phyloP scores from a whole-genome alignment of 2,888 invertebrate genomes.

The Agrotis exclamationis region DNA sequence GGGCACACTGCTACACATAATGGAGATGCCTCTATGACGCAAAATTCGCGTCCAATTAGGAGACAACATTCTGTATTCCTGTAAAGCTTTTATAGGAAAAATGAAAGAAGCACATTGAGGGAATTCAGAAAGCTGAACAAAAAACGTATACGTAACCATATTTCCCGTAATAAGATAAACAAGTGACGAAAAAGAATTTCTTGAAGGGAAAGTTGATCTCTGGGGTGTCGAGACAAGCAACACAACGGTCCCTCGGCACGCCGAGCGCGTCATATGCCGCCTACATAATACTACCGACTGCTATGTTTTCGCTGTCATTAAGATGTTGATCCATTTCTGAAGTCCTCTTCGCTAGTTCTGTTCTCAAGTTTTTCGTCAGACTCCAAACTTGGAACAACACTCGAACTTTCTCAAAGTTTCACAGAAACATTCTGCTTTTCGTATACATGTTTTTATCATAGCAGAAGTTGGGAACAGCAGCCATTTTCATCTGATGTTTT shows the following conservation, averaged over 20 bases:
- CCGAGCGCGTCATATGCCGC: not conserved
- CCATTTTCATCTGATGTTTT: constrained; percentile 53
- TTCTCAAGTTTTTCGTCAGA: constrained; percentile 55
- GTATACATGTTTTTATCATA: constrained; percentile 58
- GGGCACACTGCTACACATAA: constrained; percentile 20
- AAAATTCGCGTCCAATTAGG: constrained; percentile 56
- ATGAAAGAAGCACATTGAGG: constrained; percentile 38
- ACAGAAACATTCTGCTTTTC: constrained; percentile 50
- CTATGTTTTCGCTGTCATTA: constrained; percentile 51
- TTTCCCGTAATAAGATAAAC: constrained; percentile 53
- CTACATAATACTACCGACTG: constrained; percentile 16
- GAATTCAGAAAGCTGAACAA: constrained; percentile 47
- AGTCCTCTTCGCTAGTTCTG: constrained; percentile 47
- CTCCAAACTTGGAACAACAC: constrained; percentile 60
- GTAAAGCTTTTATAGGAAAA: constrained; percentile 51
- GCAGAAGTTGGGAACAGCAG: constrained; percentile 52
- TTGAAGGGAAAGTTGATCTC: constrained; percentile 22
- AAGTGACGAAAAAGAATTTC: constrained; percentile 44
- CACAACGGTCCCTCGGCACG: constrained; percentile 4
- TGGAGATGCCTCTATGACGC: constrained; percentile 25
- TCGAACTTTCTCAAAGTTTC: constrained; percentile 56
- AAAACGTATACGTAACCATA: constrained; percentile 42
- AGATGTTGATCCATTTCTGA: constrained; percentile 55
- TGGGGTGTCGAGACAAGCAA: constrained; percentile 7
- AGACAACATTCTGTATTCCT: constrained; percentile 44